Evolutionary conservation across 2,888 invertebrate genomes (phyloP).

Genomic region (Drosophila fulvimacula): DNA sequence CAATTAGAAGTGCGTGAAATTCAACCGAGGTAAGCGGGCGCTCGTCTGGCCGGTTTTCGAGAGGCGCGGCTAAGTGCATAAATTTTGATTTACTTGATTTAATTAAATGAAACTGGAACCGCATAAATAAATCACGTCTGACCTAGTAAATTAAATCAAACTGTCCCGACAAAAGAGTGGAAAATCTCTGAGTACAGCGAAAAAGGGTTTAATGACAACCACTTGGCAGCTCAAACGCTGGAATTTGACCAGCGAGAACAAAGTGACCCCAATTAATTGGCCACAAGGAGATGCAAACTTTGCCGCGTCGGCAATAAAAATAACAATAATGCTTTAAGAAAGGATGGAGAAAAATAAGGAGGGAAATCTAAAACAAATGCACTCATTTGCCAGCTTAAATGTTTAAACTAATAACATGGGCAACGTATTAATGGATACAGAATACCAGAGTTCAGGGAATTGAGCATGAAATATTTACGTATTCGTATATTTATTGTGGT

Average conservation of each 20-base stretch:
- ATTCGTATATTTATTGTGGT: slow-evolving; percentile 15
- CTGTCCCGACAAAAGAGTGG: slow-evolving; percentile 24
- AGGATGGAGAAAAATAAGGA: not conserved
- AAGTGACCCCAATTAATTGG: slow-evolving; percentile 80
- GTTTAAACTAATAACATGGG: slow-evolving; percentile 10
- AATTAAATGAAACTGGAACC: slow-evolving; percentile 52
- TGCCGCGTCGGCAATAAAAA: slow-evolving; percentile 61
- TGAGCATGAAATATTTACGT: slow-evolving; percentile 27
- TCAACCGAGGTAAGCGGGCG: slow-evolving; percentile 16
- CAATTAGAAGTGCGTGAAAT: slow-evolving; percentile 70
- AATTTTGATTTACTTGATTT: slow-evolving; percentile 62
- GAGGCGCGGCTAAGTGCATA: slow-evolving; percentile 12
- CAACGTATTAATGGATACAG: slow-evolving; percentile 18
- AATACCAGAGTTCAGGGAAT: slow-evolving; percentile 3
- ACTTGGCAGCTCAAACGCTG: slow-evolving; percentile 53
- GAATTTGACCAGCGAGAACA: slow-evolving; percentile 49
- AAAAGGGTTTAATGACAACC: slow-evolving; percentile 66
- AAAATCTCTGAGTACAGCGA: slow-evolving; percentile 35
- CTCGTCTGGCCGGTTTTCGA: slow-evolving; percentile 9
- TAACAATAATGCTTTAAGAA: slow-evolving; percentile 52
- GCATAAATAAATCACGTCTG: slow-evolving; percentile 38
- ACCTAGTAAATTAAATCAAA: slow-evolving; percentile 71
- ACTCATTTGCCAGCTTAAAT: slow-evolving; percentile 46
- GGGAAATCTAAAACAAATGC: slow-evolving; percentile 8
- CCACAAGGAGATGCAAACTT: slow-evolving; percentile 55